A percentile compares a stretch with the other conserved stretches of the same genome.
Conservation (phyloP, 2,888 invertebrate genomes). For the Apantesis nais region DNA sequence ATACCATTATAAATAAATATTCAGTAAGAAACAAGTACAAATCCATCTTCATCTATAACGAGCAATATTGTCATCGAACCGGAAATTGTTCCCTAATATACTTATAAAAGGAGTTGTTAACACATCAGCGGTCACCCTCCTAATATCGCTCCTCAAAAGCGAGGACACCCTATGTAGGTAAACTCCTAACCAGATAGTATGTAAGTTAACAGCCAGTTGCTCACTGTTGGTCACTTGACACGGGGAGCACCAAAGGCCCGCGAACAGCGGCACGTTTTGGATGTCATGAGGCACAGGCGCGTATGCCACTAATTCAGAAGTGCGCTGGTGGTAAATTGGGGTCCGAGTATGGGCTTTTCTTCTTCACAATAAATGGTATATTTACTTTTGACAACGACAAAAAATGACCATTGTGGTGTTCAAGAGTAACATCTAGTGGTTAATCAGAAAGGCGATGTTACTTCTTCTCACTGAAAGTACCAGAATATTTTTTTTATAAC, state of each 20-base stretch:
- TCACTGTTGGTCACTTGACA: not conserved
- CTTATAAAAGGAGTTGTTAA: not conserved
- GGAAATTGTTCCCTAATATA: not conserved
- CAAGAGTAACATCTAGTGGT: not conserved
- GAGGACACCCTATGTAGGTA: not conserved
- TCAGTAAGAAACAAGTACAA: no score
- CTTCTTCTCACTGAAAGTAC: no score
- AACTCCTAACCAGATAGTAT: not conserved
- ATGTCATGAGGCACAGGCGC: not conserved
- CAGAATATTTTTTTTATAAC: no score
- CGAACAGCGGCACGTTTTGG: not conserved
- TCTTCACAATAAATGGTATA: not conserved
- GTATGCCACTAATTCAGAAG: not conserved
- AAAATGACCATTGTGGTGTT: not conserved
- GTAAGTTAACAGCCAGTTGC: not conserved
- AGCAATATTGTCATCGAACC: not conserved
- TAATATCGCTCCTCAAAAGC: not conserved
- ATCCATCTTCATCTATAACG: not conserved
- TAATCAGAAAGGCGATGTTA: not conserved
- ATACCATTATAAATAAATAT: no score
- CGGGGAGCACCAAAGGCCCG: not conserved
- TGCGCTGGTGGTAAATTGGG: no score
- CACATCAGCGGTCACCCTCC: not conserved
- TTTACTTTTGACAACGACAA: not conserved
- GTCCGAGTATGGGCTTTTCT: no score